Conservation (phyloP, 2,888 invertebrate genomes). For the Teinopalpus imperialis region DNA sequence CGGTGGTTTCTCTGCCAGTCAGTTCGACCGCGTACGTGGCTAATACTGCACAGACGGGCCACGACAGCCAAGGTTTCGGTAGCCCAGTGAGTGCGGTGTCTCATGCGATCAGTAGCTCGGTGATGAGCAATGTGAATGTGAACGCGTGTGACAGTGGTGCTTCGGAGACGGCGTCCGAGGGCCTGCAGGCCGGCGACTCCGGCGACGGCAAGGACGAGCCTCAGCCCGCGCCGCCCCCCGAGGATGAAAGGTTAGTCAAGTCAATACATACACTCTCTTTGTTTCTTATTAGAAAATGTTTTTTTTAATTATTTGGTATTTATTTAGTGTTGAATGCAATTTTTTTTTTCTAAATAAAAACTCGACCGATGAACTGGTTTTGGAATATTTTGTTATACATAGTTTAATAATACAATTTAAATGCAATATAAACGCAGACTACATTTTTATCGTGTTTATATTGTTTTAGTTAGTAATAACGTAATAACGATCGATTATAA, state of each 20-base stretch:
- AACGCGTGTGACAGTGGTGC: conserved; percentile 75
- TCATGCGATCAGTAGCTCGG: conserved; percentile 69
- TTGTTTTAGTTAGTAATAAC: too few species aligned
- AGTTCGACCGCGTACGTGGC: conserved; percentile 64
- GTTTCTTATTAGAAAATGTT: background rate
- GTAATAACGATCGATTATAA: too few species aligned
- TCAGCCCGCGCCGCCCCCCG: conserved; percentile 56
- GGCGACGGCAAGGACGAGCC: conserved; percentile 73
- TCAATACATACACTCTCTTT: background rate
- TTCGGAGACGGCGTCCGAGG: conserved; percentile 57
- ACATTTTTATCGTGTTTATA: too few species aligned
- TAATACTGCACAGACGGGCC: conserved; percentile 59
- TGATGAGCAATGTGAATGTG: conserved; percentile 74
- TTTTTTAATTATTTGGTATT: too few species aligned
- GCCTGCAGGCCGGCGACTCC: conserved; percentile 59
- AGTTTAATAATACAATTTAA: too few species aligned
- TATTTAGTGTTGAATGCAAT: too few species aligned
- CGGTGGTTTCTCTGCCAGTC: conserved; percentile 75
- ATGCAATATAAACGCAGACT: too few species aligned
- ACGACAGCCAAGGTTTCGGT: conserved; percentile 75
- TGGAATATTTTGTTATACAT: too few species aligned
- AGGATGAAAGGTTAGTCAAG: conserved; percentile 75
- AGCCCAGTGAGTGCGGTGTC: conserved; percentile 79
- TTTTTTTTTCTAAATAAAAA: too few species aligned
- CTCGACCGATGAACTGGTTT: too few species aligned